phyloP scores from a whole-genome alignment of 2,797 vertebrate species.

The Pseudomugil tenellus region DNA sequence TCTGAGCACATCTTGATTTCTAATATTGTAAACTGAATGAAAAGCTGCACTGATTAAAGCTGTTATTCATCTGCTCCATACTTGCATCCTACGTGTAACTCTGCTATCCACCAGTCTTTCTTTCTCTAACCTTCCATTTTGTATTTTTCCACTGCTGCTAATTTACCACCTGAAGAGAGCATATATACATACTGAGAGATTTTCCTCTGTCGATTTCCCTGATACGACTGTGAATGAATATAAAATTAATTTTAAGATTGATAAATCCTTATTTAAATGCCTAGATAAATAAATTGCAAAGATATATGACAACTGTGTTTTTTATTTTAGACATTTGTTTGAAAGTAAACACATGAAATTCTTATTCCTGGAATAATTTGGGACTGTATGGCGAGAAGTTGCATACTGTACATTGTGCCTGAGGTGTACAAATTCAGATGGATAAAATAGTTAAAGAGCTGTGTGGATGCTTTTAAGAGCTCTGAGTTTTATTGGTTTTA shows the following conservation, averaged over 20 bases:
- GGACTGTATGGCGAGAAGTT: slow-evolving; percentile 23
- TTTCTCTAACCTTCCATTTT: slow-evolving; percentile 61
- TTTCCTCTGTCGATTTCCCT: slow-evolving; percentile 57
- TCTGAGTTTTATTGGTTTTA: slow-evolving; percentile 43
- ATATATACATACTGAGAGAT: slow-evolving; percentile 76
- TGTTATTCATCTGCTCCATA: slow-evolving; percentile 49
- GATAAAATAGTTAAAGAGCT: slow-evolving; percentile 21
- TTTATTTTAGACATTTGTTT: slow-evolving; percentile 51
- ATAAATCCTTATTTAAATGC: slow-evolving; percentile 84
- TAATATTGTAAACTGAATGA: slow-evolving; percentile 51
- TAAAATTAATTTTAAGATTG: slow-evolving; percentile 78
- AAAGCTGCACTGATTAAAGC: slow-evolving; percentile 64
- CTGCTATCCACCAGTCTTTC: slow-evolving; percentile 37
- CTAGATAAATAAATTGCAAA: slow-evolving; percentile 80
- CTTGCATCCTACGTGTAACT: slow-evolving; percentile 36
- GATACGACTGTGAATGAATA: slow-evolving; percentile 83
- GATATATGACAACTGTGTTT: slow-evolving; percentile 62
- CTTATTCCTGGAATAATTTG: slow-evolving; percentile 21
- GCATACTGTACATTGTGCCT: slow-evolving; percentile 45
- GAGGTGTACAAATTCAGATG: slow-evolving; percentile 37
- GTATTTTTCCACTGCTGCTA: slow-evolving; percentile 79
- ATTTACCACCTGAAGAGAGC: slow-evolving; percentile 79
- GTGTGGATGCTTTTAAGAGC: slow-evolving; percentile 40
- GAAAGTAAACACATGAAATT: slow-evolving; percentile 27
- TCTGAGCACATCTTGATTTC: slow-evolving; percentile 60